Percentiles rank a stretch among this genome's conserved stretches.
Evolutionary conservation across 2,113 vertebrate species (phyloP).

Genomic region (Anguilla rostrata): DNA sequence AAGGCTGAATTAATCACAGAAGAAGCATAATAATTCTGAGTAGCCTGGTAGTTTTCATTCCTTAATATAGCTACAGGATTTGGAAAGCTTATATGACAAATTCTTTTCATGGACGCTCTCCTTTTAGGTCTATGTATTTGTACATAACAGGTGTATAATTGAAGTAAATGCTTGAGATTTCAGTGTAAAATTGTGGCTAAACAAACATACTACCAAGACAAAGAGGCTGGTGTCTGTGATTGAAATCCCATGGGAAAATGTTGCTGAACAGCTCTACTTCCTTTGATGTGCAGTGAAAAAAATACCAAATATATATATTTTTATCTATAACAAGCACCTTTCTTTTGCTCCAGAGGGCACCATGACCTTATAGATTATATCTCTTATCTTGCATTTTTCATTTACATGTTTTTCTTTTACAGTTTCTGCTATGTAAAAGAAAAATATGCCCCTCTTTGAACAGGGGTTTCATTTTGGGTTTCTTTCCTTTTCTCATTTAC

Average conservation of each 20-base stretch:
- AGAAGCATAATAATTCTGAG: too few relatives aligned
- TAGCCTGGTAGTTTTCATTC: too few relatives aligned
- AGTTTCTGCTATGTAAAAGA: neutral
- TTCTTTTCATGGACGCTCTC: neutral
- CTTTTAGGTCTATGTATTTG: neutral
- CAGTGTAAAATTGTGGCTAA: neutral
- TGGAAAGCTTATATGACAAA: too few relatives aligned
- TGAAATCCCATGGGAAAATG: neutral
- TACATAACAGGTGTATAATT: too few relatives aligned
- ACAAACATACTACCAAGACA: neutral
- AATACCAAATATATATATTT: too few relatives aligned
- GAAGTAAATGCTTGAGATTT: neutral
- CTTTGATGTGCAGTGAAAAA: too few relatives aligned
- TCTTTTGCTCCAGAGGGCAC: neutral
- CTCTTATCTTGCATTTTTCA: neutral
- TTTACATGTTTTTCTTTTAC: neutral
- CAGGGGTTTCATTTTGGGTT: neutral
- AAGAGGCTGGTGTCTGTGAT: neutral
- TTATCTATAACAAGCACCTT: neutral
- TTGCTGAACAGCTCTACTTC: neutral
- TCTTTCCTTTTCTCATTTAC: neutral
- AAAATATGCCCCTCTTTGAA: neutral
- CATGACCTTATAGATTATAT: neutral
- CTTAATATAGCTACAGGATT: too few relatives aligned
- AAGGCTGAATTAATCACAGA: too few relatives aligned